phyloP scores from a whole-genome alignment of 2,797 vertebrate species.

The Tenualosa ilisha region DNA sequence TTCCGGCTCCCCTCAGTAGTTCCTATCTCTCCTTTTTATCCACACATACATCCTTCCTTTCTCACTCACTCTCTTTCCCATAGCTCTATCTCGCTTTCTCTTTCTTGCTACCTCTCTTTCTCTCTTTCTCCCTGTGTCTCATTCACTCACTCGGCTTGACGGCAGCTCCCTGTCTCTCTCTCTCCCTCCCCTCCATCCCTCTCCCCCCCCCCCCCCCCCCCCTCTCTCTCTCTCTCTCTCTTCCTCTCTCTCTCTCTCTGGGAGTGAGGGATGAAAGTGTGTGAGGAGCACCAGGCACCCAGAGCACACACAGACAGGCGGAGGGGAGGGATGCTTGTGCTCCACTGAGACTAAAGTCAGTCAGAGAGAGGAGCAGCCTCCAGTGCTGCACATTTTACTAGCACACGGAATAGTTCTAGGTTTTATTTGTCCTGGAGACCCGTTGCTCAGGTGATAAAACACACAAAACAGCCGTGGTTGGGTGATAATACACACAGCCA shows the following conservation, averaged over 20 bases:
- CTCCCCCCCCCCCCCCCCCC: too few species aligned
- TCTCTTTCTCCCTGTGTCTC: background rate
- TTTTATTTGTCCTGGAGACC: background rate
- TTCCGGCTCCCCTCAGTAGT: background rate
- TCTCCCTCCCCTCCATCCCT: too few species aligned
- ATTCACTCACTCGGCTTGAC: slow-evolving; percentile 22
- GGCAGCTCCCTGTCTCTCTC: too few species aligned
- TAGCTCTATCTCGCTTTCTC: background rate
- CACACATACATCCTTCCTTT: slow-evolving; percentile 14
- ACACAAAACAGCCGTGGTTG: background rate
- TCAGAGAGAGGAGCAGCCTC: background rate
- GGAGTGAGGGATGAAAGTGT: slow-evolving; percentile 28
- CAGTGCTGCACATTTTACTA: background rate
- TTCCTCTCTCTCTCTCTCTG: background rate
- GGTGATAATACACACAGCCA: too few species aligned
- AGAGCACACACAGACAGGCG: background rate
- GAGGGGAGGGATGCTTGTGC: background rate
- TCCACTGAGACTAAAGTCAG: background rate
- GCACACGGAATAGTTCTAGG: background rate
- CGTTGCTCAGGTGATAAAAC: background rate
- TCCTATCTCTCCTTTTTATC: background rate
- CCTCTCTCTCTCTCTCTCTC: background rate
- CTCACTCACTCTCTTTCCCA: slow-evolving; percentile 10
- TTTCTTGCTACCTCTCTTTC: background rate
- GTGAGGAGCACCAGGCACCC: background rate